These are phyloP conservation scores for Acleris sparsana DNA, from an alignment of 2,888 invertebrate genomes.

Conservation along the genomic window DNA sequence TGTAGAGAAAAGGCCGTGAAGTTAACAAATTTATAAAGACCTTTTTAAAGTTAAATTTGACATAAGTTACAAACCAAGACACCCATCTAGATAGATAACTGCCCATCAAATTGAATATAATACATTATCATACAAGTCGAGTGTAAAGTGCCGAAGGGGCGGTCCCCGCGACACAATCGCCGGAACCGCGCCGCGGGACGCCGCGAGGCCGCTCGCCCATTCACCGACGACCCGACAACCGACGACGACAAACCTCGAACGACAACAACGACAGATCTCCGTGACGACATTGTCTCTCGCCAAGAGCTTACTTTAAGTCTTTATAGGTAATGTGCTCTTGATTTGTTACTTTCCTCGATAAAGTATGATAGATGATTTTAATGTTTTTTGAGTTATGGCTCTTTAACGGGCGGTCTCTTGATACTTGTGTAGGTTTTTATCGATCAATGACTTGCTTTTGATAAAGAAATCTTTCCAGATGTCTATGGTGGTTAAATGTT, in stretches of 20 bases:
- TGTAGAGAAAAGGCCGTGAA: too few relatives aligned
- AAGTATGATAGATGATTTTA: not conserved
- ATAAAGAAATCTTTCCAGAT: too few relatives aligned
- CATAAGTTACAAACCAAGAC: not conserved
- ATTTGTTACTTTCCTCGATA: not conserved
- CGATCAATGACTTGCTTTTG: too few relatives aligned
- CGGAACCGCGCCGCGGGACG: conserved; percentile 71
- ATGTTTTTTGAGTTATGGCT: not conserved
- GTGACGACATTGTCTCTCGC: conserved; percentile 37
- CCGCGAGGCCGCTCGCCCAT: conserved; percentile 42
- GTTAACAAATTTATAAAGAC: too few relatives aligned
- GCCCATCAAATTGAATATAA: conserved; percentile 2
- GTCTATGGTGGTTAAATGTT: too few relatives aligned
- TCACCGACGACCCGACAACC: conserved; percentile 38
- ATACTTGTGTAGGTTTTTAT: not conserved
- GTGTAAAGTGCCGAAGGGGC: conserved; percentile 50
- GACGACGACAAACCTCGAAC: conserved; percentile 20
- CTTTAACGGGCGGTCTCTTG: not conserved
- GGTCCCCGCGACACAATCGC: conserved; percentile 64
- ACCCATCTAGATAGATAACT: not conserved
- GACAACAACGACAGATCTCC: conserved; percentile 45
- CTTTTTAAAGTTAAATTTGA: too few relatives aligned
- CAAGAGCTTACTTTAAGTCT: not conserved
- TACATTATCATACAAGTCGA: conserved; percentile 31
- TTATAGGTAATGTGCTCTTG: not conserved